Evolutionary conservation across 2,888 invertebrate genomes (phyloP).

Genomic region (Tineola bisselliella): DNA sequence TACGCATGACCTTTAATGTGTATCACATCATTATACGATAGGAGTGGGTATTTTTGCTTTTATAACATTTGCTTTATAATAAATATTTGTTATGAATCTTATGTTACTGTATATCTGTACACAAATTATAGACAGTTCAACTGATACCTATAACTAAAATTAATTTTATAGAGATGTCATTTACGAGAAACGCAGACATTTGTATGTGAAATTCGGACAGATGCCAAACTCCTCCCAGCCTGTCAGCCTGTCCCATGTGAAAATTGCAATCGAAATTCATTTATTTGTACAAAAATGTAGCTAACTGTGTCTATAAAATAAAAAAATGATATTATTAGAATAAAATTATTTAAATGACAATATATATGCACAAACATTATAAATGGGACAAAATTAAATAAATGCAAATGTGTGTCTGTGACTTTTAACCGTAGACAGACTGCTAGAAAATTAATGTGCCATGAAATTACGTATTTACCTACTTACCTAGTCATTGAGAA

Average conservation of each 20-base stretch:
- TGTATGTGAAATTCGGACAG: constrained; percentile 1
- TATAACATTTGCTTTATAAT: too few species aligned
- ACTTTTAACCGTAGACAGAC: constrained; percentile 16
- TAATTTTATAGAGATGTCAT: constrained; percentile 2
- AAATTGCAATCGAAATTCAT: background rate
- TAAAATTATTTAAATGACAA: too few species aligned
- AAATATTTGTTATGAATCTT: too few species aligned
- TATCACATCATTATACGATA: too few species aligned
- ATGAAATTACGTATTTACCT: constrained; percentile 63
- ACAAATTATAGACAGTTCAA: too few species aligned
- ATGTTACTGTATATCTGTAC: too few species aligned
- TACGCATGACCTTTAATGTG: too few species aligned
- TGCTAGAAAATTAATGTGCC: constrained; percentile 49
- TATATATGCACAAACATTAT: too few species aligned
- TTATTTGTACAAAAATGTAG: too few species aligned
- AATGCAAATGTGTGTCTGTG: constrained; percentile 6
- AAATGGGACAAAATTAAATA: background rate
- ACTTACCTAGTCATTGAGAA: constrained; percentile 58
- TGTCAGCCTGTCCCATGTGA: background rate
- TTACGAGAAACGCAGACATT: background rate
- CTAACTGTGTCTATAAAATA: too few species aligned
- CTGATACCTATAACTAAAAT: background rate
- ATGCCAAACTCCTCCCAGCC: constrained; percentile 2
- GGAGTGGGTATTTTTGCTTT: too few species aligned
- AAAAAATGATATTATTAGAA: too few species aligned